Conservation (phyloP, 2,113 vertebrate species). For the rat (Rattus norvegicus) region GRCr8 NC_086020.1:206587001-206587500, state of each 20-base stretch:
- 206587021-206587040: not conserved
- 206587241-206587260: not conserved
- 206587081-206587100: not conserved
- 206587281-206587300: not conserved
- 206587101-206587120: not conserved
- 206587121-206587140: constrained; percentile 16
- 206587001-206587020: not conserved
- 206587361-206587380: not conserved
- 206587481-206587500: not conserved
- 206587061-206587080: not conserved
- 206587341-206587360: not conserved
- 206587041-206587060: not conserved
- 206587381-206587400: not conserved
- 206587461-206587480: not conserved
- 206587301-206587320: not conserved
- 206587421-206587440: not conserved
- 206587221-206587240: not conserved
- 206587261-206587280: not conserved
- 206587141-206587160: not conserved
- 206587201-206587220: constrained; percentile 20
- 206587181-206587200: not conserved
- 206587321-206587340: not conserved
- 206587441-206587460: not conserved
- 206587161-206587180: not conserved
- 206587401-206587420: not conserved